Conservation (phyloP, 1,140 invertebrate genomes). For the Camponotus pennsylvanicus region DNA sequence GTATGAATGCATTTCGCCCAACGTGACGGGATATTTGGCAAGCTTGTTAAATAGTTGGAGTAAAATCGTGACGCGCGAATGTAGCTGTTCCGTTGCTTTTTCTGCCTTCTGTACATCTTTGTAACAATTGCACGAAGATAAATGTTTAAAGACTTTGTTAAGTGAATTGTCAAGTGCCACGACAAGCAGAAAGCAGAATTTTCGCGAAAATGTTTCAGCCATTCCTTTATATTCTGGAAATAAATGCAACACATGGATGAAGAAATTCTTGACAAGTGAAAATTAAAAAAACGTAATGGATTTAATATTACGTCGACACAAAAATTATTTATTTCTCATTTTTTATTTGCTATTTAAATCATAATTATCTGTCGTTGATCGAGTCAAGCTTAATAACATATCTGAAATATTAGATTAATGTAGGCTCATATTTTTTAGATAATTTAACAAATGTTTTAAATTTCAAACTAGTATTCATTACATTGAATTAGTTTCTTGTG, state of each 20-base stretch:
- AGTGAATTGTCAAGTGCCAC: constrained; percentile 31
- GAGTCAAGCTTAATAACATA: background rate
- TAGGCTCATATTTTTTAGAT: background rate
- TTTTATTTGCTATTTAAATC: constrained; percentile 1
- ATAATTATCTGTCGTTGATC: constrained; percentile 1
- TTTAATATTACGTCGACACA: background rate
- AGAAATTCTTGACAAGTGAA: background rate
- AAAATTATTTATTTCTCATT: background rate
- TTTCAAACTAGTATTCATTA: too few relatives aligned
- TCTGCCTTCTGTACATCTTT: background rate
- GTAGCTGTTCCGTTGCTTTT: background rate
- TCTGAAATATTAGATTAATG: background rate
- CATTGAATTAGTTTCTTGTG: too few relatives aligned
- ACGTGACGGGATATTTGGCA: background rate
- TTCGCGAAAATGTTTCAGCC: background rate
- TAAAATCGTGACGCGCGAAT: background rate
- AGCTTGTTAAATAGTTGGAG: constrained; percentile 29
- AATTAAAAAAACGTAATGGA: constrained; percentile 1
- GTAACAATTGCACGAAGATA: constrained; percentile 9
- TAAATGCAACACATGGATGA: background rate
- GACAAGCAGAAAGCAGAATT: constrained; percentile 7
- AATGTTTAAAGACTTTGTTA: constrained; percentile 32
- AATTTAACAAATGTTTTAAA: background rate
- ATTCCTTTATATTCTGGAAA: background rate
- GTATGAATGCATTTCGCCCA: constrained; percentile 1